Percentiles rank a stretch among this genome's conserved stretches.
Evolutionary conservation across 2,888 invertebrate species (phyloP).

Genomic region (Empis stercorea): DNA sequence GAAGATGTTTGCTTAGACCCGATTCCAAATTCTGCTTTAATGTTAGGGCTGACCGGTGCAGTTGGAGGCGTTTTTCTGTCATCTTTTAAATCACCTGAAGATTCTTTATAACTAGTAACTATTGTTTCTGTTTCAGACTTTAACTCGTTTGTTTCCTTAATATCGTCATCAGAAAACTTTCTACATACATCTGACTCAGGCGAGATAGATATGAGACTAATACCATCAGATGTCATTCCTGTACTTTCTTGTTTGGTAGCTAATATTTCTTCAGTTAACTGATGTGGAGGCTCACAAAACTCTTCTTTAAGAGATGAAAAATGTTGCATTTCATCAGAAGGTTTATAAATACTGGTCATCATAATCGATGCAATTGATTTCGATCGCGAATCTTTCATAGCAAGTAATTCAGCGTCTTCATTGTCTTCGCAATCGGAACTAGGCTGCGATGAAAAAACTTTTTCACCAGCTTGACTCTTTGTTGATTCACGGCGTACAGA

Average conservation of each 20-base stretch:
- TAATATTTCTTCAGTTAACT: slow-evolving; percentile 2
- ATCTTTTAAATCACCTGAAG: slow-evolving; percentile 6
- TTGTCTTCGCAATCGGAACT: slow-evolving; percentile 29
- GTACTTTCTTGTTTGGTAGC: slow-evolving; percentile 7
- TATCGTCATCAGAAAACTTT: slow-evolving; percentile 10
- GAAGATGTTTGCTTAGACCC: slow-evolving; percentile 36
- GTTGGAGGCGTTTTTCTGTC: slow-evolving; percentile 50
- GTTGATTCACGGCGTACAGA: slow-evolving; percentile 22
- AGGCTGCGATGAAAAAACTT: slow-evolving; percentile 24
- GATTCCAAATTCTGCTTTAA: slow-evolving; percentile 35
- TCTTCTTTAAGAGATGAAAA: slow-evolving; percentile 22
- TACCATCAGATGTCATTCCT: slow-evolving; percentile 5
- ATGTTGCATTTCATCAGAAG: slow-evolving; percentile 23
- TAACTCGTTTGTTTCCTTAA: not conserved
- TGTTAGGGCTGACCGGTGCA: slow-evolving; percentile 51
- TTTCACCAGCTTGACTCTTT: slow-evolving; percentile 27
- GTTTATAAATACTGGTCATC: slow-evolving; percentile 36
- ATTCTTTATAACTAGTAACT: slow-evolving; percentile 2
- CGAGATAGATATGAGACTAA: slow-evolving; percentile 11
- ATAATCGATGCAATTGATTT: slow-evolving; percentile 36
- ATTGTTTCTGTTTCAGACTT: slow-evolving; percentile 9
- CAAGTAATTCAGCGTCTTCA: slow-evolving; percentile 16
- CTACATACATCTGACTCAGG: slow-evolving; percentile 12
- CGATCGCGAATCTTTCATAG: slow-evolving; percentile 33
- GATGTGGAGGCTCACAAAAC: slow-evolving; percentile 12